phyloP scores from a whole-genome alignment of 2,797 vertebrate genomes.

The Euphonia xanthogaster region DNA sequence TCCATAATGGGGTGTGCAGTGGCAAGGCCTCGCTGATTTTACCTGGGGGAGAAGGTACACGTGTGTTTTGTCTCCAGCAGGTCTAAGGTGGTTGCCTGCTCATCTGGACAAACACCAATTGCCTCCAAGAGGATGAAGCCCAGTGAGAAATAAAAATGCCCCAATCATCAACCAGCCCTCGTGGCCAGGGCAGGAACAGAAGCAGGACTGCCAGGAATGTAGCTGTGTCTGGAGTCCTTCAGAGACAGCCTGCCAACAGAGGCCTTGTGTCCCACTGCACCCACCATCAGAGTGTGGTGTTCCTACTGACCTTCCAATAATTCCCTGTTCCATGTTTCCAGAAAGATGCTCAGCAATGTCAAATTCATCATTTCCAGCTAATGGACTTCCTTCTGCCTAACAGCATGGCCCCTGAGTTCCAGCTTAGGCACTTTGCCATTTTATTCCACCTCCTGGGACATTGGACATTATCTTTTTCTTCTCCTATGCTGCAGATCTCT shows the following conservation, averaged over 20 bases:
- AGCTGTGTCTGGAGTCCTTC: neutral
- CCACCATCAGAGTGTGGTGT: fast-evolving
- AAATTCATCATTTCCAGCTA: neutral
- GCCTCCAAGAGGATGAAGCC: neutral
- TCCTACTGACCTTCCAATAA: neutral
- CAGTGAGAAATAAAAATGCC: neutral
- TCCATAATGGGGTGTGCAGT: neutral
- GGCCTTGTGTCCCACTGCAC: neutral
- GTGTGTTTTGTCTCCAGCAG: no score
- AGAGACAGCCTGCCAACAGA: neutral
- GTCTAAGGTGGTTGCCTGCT: neutral
- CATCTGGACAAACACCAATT: no score
- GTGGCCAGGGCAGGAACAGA: neutral
- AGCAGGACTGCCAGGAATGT: neutral
- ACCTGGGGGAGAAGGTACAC: fast-evolving
- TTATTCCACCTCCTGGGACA: neutral
- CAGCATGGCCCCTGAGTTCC: neutral
- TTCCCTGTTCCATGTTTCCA: neutral
- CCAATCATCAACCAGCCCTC: neutral
- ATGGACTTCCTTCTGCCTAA: no score
- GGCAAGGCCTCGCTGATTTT: neutral
- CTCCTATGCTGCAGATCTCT: fast-evolving
- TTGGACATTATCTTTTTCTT: neutral
- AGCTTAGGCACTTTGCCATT: neutral
- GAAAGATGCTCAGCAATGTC: neutral